Base-by-base conservation (phyloP, 2,888 invertebrate genomes). In the Sericinus montela region DNA sequence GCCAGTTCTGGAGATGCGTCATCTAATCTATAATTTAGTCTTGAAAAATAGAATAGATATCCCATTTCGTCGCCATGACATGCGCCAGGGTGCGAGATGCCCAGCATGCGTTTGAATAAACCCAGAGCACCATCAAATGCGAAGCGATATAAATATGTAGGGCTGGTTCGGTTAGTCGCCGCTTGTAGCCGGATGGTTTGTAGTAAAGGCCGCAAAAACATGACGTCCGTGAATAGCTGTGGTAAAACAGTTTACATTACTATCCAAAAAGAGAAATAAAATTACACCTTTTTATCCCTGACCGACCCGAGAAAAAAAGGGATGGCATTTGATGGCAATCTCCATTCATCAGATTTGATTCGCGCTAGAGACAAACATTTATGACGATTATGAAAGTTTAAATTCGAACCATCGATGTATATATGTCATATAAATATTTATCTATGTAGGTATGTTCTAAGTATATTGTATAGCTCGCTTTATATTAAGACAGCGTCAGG, bases 1-100 rank as follows among this genome's bases (percentile, higher is more conserved):
- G 83, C 82, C 5, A 91, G 79, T 59, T 92, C 92, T 10, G 90
- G 79, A 0, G 92, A 91, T 45, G 85, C 86, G 11, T 91, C 91
- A 57, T 92, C 91, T 15, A 92, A 68, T 55, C 90, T 84, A 55
- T 92, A 86, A 71, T 92, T 92, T 10, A 92, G 80, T 57, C 91
- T 87, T 1, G 92, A 91, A 74, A 92, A 92, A 67, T 92, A 91
- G 63, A 92, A 92, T 15, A 92, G 75, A 56, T 92, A 92, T 8
- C 92, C 92, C 87, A 92, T 86, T 68, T 92, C 92, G 58, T 92
- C 92, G 0, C 92, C 92, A 57, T 92, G 92, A 57, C 91, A 91
- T 5, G 89, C 91, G 1, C 92, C 92, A 0, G 91, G 89, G 46
- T 91, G 78, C 1, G 87, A 82, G 58, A 92, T 90, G 19, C 91